Base-by-base conservation (phyloP, 2,888 invertebrate genomes). In the Pachycephus smyrnensis region DNA sequence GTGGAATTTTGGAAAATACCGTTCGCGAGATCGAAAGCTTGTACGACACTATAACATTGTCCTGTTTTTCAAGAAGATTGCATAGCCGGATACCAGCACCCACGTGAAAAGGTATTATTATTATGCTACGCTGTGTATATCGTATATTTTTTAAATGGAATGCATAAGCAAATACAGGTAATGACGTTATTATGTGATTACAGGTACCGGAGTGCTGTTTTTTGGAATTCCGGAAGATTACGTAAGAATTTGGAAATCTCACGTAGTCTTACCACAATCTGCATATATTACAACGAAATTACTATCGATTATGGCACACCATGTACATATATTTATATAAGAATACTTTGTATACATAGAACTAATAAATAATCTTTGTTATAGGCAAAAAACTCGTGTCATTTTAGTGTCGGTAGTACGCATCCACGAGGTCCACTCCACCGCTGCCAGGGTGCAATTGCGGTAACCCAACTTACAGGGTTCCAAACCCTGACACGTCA, bases 1-100 rank as follows among this genome's bases (percentile, higher is more conserved):
- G 90, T 4, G 81, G 89, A 31, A 93, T 94, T 75, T 84, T 92
- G 69, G 89, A 91, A 40, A 92, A 92, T 31, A 92, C 92, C 84
- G 90, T 92, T 35, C 85, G 88, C 3, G 92, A 92, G 83, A 91
- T 93, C 69, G 87, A 86, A 36, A 84, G 87, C 31, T 84, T 90
- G 32, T 91, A 88, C 77, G 83, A 83, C 32, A 83, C 76, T 83
- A 89, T 89, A 12, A 85, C 84, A 11, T 40, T 83, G 69, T 85
- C 85, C 11, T 82, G 81, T 68, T 83, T 85, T 69, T 80, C 84
- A n/a, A 84, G 79, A 68, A 81, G 76, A 35, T 82, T 85, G 73
- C 78, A 78, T 78, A 69, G 73, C 55, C 76, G 32, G 31, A 74
- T 35, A 33, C 75, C 84, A 80, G 85, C 88, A 84, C 83, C 86